These are phyloP conservation scores for Cepaea hortensis DNA, from an alignment of 2,888 invertebrate genomes.

Conservation along the genomic window DNA sequence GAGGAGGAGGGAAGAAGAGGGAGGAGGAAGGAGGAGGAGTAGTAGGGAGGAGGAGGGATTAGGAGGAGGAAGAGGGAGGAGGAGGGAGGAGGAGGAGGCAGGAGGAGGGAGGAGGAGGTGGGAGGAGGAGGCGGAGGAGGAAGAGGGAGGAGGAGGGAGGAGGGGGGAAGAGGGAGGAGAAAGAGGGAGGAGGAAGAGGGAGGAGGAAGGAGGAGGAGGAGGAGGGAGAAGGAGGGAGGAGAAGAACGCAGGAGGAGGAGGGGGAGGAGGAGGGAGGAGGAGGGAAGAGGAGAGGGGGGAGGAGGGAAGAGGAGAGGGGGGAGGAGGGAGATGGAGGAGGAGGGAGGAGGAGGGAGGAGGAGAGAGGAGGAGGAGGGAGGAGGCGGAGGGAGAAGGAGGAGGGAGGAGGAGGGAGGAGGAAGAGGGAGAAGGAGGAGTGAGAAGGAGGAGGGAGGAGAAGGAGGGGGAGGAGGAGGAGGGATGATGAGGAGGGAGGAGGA, in stretches of 20 bases:
- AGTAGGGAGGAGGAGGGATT: no score
- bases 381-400: neutral
- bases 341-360: neutral
- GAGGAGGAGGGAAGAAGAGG: no score
- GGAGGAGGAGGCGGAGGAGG: no score
- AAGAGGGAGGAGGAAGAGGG: neutral
- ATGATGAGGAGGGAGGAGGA: no score
- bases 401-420: neutral
- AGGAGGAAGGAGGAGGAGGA: neutral
- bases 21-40: no score
- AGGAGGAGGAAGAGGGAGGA: no score
- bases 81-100: no score
- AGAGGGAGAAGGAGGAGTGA: neutral
- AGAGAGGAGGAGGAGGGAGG: neutral
- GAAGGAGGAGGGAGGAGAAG: neutral
- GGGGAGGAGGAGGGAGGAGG: neutral
- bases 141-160: no score
- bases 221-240: slow-evolving; percentile 9
- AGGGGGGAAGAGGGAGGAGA: neutral
- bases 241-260: no score
- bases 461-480: no score
- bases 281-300: slow-evolving; percentile 12
- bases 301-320: slow-evolving; percentile 14
- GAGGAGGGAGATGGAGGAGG: slow-evolving; percentile 8
- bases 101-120: no score